phyloP scores from a whole-genome alignment of 2,888 invertebrate species.

The Cataglyphis livida region DNA sequence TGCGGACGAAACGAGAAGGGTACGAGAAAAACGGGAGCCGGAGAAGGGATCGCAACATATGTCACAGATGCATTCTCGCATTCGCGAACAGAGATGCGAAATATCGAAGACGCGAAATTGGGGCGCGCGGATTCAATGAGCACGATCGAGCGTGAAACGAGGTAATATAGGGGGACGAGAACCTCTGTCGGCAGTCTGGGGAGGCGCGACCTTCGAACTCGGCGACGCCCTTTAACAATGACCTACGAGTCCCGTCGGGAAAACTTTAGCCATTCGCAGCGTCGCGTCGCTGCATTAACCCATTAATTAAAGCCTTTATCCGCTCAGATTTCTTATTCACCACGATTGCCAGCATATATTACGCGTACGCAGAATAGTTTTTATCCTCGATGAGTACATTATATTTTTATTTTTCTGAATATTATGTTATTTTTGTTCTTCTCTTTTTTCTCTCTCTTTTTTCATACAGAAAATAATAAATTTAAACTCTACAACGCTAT shows the following conservation, averaged over 20 bases:
- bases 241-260: conserved; percentile 52
- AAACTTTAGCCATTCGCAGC: conserved; percentile 63
- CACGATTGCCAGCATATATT: neutral
- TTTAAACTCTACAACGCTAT: neutral
- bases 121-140: conserved; percentile 77
- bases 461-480: neutral
- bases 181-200: conserved; percentile 57
- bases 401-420: neutral
- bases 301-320: conserved; percentile 68
- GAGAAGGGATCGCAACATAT: conserved; percentile 66
- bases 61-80: conserved; percentile 71
- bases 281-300: conserved; percentile 59
- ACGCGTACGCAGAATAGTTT: neutral
- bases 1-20: conserved; percentile 48
- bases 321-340: conserved; percentile 12
- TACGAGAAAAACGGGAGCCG: conserved; percentile 41
- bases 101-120: conserved; percentile 77
- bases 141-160: conserved; percentile 79
- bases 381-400: neutral
- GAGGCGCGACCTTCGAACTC: conserved; percentile 49
- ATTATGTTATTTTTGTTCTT: neutral
- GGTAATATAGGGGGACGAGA: conserved; percentile 73
- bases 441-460: neutral
- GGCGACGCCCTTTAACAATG: conserved; percentile 50
- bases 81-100: conserved; percentile 72